Evolutionary conservation across 2,113 vertebrate genomes (phyloP), one percentile per base, ranked within the genome.

Genomic region (human (Homo sapiens)): DNA sequence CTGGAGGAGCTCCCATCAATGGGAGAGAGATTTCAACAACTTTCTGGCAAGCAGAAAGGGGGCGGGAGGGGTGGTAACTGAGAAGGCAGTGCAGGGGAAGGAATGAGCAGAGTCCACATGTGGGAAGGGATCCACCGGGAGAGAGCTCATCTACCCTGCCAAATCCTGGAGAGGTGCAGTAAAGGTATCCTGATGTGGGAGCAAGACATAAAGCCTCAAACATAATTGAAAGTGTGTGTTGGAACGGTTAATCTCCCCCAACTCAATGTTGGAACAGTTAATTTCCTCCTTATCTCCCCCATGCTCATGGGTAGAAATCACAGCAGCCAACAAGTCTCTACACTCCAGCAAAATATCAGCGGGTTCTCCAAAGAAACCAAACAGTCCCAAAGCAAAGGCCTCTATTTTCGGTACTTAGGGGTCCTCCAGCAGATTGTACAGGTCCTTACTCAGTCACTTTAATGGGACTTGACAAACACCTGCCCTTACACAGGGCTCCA

Each of bases 11-110:
- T 68, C 32, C 45, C 52, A 55, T 86, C 11, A 78, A 23, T 73
- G 45, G 18, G 30, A 40, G 22, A 94, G 87, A 87, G 23, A 80
- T 40, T 93, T 73, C 76, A 83, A 45, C 40, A 95, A 83, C 3
- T 83, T 81, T 70, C 57, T 93, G 83, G 88, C 23, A 86, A 93
- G 20, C 48, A 93, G 73, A 76, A 96, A 87, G 45, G 30, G 30
- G 6, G 18, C 66, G 3, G 7, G 64, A 82, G 48, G 40, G 11
- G 1, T 18, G 5, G 48, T 52, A 89, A 85, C 40, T 90, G 73
- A 92, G 83, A 97, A 88, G 68, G 13, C 68, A 92, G 79, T 32
- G 9, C 75, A 50, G 25, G 17, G 8, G 94, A 90, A 88, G 23
- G 17, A 43, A 83, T 50, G 73, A 20, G 6, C n/a, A 93, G 25